Evolutionary conservation across 2,888 invertebrate species (phyloP).

Genomic region (Nycteola revayana): DNA sequence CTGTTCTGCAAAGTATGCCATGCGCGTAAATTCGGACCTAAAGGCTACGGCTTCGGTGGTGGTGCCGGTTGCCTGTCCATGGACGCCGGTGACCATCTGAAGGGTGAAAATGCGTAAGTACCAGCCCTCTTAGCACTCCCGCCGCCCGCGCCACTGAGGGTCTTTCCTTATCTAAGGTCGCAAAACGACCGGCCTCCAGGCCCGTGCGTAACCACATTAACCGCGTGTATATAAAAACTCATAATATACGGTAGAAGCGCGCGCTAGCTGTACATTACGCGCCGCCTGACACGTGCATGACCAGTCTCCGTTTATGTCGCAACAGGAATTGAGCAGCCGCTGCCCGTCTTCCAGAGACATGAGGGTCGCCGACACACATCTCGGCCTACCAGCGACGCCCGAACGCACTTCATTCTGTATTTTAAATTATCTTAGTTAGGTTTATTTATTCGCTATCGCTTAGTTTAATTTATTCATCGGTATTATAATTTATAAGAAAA

Average conservation of each 20-base stretch:
- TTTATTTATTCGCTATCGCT: constrained; percentile 80
- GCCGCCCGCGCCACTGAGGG: constrained; percentile 81
- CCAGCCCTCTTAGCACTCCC: constrained; percentile 59
- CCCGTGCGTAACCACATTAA: constrained; percentile 81
- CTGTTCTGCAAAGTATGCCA: constrained; percentile 99
- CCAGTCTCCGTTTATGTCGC: constrained; percentile 82
- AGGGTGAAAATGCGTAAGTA: constrained; percentile 88
- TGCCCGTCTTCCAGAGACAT: constrained; percentile 62
- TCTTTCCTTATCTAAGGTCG: constrained; percentile 82
- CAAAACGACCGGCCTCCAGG: constrained; percentile 69
- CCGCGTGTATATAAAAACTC: constrained; percentile 80
- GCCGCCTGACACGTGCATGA: constrained; percentile 81
- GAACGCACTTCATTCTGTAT: constrained; percentile 73
- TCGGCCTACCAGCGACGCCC: constrained; percentile 75
- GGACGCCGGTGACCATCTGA: constrained; percentile 96
- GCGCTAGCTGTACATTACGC: constrained; percentile 81
- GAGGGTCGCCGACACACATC: constrained; percentile 73
- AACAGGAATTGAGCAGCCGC: constrained; percentile 80
- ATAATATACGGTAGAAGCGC: constrained; percentile 70
- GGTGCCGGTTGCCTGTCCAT: constrained; percentile 98
- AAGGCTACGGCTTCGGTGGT: constrained; percentile 98
- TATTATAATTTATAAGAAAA: constrained; percentile 72
- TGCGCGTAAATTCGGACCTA: constrained; percentile 98
- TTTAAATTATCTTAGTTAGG: constrained; percentile 79
- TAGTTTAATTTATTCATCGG: constrained; percentile 80